A percentile compares a stretch with the other conserved stretches of the same genome.
phyloP scores from a whole-genome alignment of 2,797 vertebrate genomes.

The Phataginus tetradactyla region DNA sequence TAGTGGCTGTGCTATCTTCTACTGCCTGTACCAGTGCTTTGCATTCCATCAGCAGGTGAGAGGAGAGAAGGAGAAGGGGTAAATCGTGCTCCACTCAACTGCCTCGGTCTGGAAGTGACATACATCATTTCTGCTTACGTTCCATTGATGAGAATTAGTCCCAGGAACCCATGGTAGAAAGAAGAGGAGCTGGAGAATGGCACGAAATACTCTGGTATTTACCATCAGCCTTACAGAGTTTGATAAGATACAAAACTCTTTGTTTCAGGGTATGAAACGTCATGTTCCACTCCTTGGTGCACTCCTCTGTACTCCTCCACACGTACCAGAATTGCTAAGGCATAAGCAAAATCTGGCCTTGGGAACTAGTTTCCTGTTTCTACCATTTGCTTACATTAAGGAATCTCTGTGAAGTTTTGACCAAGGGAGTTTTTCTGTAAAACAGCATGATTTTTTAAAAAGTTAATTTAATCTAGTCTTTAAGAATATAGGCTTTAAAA shows the following conservation, averaged over 20 bases:
- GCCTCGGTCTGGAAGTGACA: neutral
- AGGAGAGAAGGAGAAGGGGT: neutral
- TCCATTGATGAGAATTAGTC: neutral
- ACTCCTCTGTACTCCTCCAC: neutral
- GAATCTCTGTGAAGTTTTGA: neutral
- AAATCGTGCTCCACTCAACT: neutral
- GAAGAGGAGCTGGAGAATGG: neutral
- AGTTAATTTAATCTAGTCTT: neutral
- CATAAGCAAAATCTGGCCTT: neutral
- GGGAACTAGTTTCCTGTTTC: neutral
- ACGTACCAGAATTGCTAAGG: neutral
- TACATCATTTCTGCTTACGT: neutral
- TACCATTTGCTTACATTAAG: neutral
- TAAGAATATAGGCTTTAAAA: neutral
- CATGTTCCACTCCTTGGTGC: neutral
- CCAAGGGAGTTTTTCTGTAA: neutral
- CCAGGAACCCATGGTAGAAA: neutral
- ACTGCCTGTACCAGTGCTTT: neutral
- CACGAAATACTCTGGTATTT: neutral
- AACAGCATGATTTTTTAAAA: neutral
- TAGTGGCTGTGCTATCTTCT: neutral
- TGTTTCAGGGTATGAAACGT: neutral
- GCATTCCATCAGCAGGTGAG: neutral
- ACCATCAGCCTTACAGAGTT: neutral
- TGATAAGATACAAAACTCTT: neutral